These are phyloP conservation scores for Crenichthys baileyi DNA, from an alignment of 2,797 vertebrate genomes.

Conservation along the genomic window DNA sequence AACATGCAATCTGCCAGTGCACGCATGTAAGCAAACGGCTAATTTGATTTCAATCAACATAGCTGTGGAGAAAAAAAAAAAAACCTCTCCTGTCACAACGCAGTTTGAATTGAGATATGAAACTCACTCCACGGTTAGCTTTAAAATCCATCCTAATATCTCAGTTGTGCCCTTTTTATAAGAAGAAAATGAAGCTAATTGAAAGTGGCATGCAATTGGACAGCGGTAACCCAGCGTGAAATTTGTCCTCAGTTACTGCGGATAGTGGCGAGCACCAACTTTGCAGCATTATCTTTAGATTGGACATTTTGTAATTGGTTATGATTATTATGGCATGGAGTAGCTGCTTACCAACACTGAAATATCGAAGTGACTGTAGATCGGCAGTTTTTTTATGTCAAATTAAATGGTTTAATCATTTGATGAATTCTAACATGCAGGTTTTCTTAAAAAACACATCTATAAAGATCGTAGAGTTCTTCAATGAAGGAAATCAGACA, in stretches of 20 bases:
- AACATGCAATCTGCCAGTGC: conserved; percentile 70
- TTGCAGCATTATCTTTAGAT: conserved; percentile 58
- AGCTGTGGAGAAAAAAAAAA: conserved; percentile 43
- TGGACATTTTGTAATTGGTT: conserved; percentile 69
- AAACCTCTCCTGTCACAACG: conserved; percentile 61
- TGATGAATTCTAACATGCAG: conserved; percentile 10
- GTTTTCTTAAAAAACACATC: conserved; percentile 12
- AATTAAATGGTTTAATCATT: conserved; percentile 29
- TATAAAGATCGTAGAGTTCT: neutral
- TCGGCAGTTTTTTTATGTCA: conserved; percentile 13
- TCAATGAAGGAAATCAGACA: neutral
- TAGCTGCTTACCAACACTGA: conserved; percentile 36
- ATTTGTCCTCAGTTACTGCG: conserved; percentile 70
- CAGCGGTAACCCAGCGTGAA: conserved; percentile 78
- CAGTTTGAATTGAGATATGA: conserved; percentile 69
- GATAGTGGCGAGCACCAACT: conserved; percentile 58
- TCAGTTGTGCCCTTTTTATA: conserved; percentile 67
- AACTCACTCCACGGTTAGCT: conserved; percentile 60
- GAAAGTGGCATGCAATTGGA: conserved; percentile 81
- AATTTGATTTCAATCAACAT: conserved; percentile 72
- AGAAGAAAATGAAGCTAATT: conserved; percentile 75
- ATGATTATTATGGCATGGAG: conserved; percentile 61
- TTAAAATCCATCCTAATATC: conserved; percentile 71
- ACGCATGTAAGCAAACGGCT: conserved; percentile 71
- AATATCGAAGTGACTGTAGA: conserved; percentile 30